phyloP scores from a whole-genome alignment of 2,888 invertebrate genomes.

The Laothoe populi region DNA sequence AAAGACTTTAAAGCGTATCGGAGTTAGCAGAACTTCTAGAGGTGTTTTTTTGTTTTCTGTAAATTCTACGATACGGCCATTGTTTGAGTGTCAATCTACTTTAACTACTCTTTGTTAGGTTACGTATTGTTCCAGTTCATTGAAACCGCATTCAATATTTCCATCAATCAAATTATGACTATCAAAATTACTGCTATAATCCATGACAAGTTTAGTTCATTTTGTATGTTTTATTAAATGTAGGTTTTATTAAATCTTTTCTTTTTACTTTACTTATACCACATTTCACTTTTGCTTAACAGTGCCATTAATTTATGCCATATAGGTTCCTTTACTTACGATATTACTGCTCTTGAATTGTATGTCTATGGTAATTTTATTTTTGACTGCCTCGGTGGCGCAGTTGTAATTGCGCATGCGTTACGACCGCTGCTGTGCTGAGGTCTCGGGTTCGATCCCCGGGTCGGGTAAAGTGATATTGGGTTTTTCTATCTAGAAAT shows the following conservation, averaged over 20 bases:
- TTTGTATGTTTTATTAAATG: neutral
- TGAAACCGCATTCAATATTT: neutral
- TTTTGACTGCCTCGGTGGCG: too few species aligned
- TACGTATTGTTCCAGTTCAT: slow-evolving; percentile 12
- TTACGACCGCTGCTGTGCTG: too few species aligned
- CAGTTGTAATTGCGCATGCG: too few species aligned
- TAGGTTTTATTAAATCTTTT: too few species aligned
- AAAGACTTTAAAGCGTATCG: neutral
- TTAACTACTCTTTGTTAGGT: slow-evolving; percentile 6
- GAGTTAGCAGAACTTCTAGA: neutral
- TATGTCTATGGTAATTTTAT: neutral
- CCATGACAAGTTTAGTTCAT: neutral
- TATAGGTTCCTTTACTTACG: neutral
- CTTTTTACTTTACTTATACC: neutral
- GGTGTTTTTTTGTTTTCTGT: neutral
- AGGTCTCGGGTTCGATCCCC: too few species aligned
- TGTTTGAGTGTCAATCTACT: slow-evolving; percentile 1
- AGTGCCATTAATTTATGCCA: neutral
- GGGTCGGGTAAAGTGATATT: too few species aligned
- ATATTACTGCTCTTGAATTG: too few species aligned
- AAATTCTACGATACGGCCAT: neutral
- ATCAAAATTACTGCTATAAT: neutral
- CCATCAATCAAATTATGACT: neutral
- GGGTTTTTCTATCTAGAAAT: too few species aligned
- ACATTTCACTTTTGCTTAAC: neutral